phyloP scores from a whole-genome alignment of 2,113 vertebrate species.

The Oreochromis aureus region DNA sequence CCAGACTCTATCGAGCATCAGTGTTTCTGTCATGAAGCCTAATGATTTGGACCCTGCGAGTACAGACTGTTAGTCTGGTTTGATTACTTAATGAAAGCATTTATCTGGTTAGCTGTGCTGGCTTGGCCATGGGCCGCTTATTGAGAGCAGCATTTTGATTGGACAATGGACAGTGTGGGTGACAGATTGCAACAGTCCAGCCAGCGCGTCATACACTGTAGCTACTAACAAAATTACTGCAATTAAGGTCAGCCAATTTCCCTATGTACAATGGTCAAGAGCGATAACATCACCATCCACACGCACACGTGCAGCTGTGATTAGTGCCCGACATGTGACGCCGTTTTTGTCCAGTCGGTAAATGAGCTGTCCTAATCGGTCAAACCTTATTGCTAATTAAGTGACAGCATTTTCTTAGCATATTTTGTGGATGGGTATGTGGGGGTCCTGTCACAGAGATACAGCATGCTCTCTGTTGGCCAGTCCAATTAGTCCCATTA shows the following conservation, averaged over 20 bases:
- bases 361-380: conserved; percentile 31
- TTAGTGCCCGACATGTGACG: conserved; percentile 14
- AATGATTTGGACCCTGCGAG: neutral
- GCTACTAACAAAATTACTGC: conserved; percentile 56
- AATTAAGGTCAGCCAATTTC: conserved; percentile 68
- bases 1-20: neutral
- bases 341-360: conserved; percentile 43
- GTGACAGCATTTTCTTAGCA: conserved; percentile 30
- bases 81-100: conserved; percentile 20
- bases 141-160: neutral
- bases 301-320: neutral
- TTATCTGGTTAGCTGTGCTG: neutral
- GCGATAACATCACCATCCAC: conserved; percentile 53
- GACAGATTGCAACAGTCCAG: conserved; percentile 13
- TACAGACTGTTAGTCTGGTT: neutral
- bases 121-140: neutral
- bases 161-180: neutral
- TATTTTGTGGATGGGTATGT: conserved; percentile 38
- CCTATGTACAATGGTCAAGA: conserved; percentile 49
- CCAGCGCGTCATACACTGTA: conserved; percentile 22
- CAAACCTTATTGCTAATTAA: conserved; percentile 57
- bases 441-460: conserved; percentile 41
- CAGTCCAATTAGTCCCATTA: conserved; percentile 60
- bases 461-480: conserved; percentile 19
- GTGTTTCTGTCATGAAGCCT: neutral